Evolutionary conservation across 2,113 vertebrate genomes (phyloP), one percentile per base, ranked within the genome.

Genomic region (Sminthopsis crassicaudata): DNA sequence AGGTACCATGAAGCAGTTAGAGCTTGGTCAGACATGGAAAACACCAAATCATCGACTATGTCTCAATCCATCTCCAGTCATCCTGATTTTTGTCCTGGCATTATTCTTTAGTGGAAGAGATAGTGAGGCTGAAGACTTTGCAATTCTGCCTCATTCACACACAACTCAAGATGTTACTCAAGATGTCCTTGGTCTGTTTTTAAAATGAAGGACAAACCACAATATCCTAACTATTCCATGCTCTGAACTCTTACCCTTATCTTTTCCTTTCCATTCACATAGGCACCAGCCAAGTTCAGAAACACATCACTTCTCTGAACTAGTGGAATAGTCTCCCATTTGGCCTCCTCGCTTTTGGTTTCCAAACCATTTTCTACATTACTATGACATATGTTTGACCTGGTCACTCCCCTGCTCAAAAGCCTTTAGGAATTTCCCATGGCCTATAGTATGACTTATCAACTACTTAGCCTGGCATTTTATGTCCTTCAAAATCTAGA

Each of bases 301-400:
- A n/a, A n/a, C n/a, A n/a, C 30, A 76, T n/a, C 30, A 76, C 36
- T 76, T 67, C 30, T 36, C 4, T 76, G 12, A 30, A 67, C 57
- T 14, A 67, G 30, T 67, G 1, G 2, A 67, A 67, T 3, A 36
- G 30, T 76, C 14, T 76, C 12, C 60, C 5, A 76, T 76, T 76
- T n/a, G 0, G 1, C 6, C 1, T 0, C n/a, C n/a, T n/a, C n/a
- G n/a, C 12, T 3, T 76, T 76, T 4, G 30, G 19, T n/a, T 19
- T 76, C 30, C 1, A 76, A 76, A 19, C 12, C 16, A 76, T 76
- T 76, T n/a, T 16, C 60, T 14, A n/a, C 36, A 76, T 1, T 16
- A 11, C 30, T n/a, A 6, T n/a, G 60, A 3, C 36, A 67, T 14
- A 19, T n/a, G 36, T 16, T 27, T 67, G 30, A 36, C 30, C 27